Evolutionary conservation across 2,113 vertebrate genomes (phyloP).

Genomic region (Machaerirhynchus nigripectus): DNA sequence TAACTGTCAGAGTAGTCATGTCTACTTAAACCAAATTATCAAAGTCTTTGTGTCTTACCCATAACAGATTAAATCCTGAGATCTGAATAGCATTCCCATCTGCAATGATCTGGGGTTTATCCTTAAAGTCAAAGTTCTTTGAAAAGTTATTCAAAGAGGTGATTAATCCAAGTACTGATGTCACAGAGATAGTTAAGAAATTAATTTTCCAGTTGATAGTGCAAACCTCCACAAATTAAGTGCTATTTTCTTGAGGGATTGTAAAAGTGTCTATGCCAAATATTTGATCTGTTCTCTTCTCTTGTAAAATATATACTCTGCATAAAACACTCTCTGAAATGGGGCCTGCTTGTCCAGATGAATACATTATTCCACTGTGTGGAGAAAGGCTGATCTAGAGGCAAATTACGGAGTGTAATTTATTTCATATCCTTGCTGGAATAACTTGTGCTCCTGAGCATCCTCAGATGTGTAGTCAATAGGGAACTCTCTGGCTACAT

Average conservation of each 20-base stretch:
- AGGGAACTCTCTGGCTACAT: conserved; percentile 53
- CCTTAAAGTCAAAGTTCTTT: neutral
- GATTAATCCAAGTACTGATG: neutral
- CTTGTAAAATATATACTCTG: neutral
- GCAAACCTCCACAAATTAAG: conserved; percentile 1
- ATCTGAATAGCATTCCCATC: neutral
- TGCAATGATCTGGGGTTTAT: neutral
- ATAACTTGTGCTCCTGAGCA: conserved; percentile 41
- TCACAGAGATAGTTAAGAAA: neutral
- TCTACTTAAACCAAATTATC: neutral
- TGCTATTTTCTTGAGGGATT: conserved; percentile 18
- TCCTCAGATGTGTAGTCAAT: conserved; percentile 45
- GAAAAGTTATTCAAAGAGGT: neutral
- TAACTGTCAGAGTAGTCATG: neutral
- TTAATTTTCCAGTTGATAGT: neutral
- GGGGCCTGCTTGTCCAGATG: conserved; percentile 24
- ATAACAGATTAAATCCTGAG: neutral
- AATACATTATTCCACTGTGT: conserved; percentile 47
- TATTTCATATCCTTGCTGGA: conserved; percentile 47
- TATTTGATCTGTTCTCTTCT: conserved; percentile 40
- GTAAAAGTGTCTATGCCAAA: conserved; percentile 32
- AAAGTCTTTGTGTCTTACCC: neutral
- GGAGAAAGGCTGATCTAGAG: conserved; percentile 49
- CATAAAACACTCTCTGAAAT: conserved; percentile 39
- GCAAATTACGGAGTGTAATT: conserved; percentile 40